Percentiles rank a stretch among this genome's conserved stretches.
These are phyloP conservation scores for Rallus limicola DNA, from an alignment of 2,113 vertebrate genomes.

Conservation along the genomic window DNA sequence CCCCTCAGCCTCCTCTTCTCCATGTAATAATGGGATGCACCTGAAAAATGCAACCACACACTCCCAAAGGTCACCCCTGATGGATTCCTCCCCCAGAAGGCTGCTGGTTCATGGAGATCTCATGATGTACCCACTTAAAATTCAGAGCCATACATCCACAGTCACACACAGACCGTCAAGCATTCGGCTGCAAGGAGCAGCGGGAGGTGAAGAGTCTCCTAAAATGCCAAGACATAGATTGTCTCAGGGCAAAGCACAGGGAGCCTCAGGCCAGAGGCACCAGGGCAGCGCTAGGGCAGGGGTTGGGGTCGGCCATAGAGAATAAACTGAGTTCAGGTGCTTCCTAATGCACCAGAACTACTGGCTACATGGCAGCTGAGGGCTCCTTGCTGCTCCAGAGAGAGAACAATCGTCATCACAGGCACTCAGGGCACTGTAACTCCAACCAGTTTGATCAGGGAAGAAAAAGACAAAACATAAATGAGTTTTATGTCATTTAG, in stretches of 20 bases:
- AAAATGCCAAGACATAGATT: neutral
- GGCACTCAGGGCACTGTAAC: neutral
- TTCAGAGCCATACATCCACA: accelerated
- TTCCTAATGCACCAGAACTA: neutral
- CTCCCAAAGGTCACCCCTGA: neutral
- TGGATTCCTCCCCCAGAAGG: neutral
- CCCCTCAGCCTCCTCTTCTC: too few relatives aligned
- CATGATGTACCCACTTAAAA: accelerated
- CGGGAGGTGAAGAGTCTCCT: neutral
- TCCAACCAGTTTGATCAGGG: neutral
- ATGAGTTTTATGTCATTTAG: neutral
- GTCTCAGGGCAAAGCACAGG: neutral
- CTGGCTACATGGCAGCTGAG: accelerated
- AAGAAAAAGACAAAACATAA: neutral
- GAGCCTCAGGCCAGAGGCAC: neutral
- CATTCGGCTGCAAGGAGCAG: accelerated
- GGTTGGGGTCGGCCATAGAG: accelerated
- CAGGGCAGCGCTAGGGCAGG: accelerated
- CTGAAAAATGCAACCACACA: neutral
- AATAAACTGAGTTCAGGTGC: neutral
- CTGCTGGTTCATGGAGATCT: too few relatives aligned
- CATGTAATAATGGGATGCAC: neutral
- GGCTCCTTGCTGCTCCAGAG: neutral
- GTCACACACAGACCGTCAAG: accelerated
- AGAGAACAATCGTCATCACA: too few relatives aligned